Base-by-base conservation (phyloP, 2,797 vertebrate genomes). In the Neomorphus geoffroyi region DNA sequence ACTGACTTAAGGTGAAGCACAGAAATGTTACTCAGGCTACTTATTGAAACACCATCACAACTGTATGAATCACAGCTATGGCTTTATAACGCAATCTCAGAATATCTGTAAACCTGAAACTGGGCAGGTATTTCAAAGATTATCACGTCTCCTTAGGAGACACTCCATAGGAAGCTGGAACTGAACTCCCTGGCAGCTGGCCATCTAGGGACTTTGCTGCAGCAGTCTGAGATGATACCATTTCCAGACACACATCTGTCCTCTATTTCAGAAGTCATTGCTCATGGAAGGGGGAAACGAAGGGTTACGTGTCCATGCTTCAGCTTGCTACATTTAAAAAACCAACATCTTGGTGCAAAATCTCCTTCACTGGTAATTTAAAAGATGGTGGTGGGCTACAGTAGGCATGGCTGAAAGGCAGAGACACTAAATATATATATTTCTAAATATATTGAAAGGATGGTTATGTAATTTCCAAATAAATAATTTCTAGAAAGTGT, bases 401-500 rank as follows among this genome's bases (percentile, higher is more conserved):
- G n/a, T 32, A 86, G 43, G 26, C 35, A 39, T 30, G n/a, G 43
- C 37, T 92, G 46, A 86, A 79, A 91, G 82, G 64, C 39, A 57
- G 45, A 60, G 45, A 9, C 13, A 57, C 1, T n/a, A n/a, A n/a
- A n/a, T n/a, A n/a, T n/a, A n/a, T n/a, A n/a, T n/a, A 3, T 60
- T 78, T 22, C 54, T 62, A 69, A 87, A 66, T 14, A 86, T n/a
- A 45, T 0, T 6, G 30, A 86, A 17, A 91, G 22, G 27, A 30
- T 85, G 10, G 22, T 93, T 82, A 92, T 35, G 33, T 33, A 86
- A 88, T 50, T 84, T 48, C 43, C n/a, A 74, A 71, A 88, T 22
- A 77, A 78, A 26, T 66, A 69, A 79, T 84, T 91, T 46, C 80
- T 39, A 84, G 60, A 17, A 73, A 85, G 50, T 89, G 48, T 82